Evolutionary conservation across 2,888 invertebrate species (phyloP), one percentile per base, ranked within the genome.

Genomic region (Pristionchus japonicus): DNA sequence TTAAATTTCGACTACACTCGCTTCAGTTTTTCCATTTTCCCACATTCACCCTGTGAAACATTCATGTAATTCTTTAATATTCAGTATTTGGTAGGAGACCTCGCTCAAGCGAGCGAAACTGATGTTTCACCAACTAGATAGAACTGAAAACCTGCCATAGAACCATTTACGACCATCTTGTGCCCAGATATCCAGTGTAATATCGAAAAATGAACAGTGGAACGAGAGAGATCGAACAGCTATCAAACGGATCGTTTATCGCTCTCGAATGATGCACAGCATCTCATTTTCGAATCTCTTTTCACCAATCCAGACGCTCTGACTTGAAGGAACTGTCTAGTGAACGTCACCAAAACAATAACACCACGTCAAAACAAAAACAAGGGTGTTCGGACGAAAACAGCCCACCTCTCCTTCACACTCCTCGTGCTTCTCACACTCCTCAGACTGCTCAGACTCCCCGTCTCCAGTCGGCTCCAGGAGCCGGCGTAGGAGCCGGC

Each of bases 371-470:
- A 57, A 57, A 57, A n/a, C 57, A 57, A 57, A 57, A 57, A 57
- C 57, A 57, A 0, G n/a, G 23, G n/a, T 23, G 31, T 67, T 34
- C 15, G 34, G 9, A 43, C 7, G 43, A 57, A 57, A 57, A n/a
- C 57, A 57, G 3, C 67, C 9, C 6, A 74, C 77, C 77, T 40
- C n/a, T 77, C 77, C 43, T 77, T 77, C 43, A 77, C 77, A 27
- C 77, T 77, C 77, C 47, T 40, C 27, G 77, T 77, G 77, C 77
- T 77, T 40, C 27, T 77, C n/a, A 77, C 13, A 11, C 77, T 77
- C 9, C 17, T 27, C 43, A 47, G 43, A 11, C 77, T 77, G n/a
- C 40, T 43, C 15, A 77, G 15, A 43, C 77, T 77, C 13, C 43
- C 77, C 43, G 43, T n/a, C n/a, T n/a, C n/a, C n/a, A n/a, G 37